These are phyloP conservation scores for Montifringilla adamsi DNA, from an alignment of 2,113 vertebrate genomes.

Conservation along the genomic window DNA sequence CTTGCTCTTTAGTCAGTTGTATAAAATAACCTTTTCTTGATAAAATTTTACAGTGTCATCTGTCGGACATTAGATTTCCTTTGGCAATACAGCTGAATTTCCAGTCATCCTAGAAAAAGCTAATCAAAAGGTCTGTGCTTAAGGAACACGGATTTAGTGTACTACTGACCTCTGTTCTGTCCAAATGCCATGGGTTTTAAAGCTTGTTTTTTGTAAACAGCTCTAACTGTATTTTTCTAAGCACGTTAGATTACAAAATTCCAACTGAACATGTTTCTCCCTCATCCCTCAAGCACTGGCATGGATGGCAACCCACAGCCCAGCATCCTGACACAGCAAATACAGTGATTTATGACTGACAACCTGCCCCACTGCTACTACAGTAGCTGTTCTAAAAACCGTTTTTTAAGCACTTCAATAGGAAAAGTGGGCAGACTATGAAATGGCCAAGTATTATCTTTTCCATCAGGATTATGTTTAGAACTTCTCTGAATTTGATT, in stretches of 20 bases:
- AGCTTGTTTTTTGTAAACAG: neutral
- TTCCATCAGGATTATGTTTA: neutral
- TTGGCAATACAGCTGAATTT: neutral
- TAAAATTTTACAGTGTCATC: neutral
- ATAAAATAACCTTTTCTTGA: neutral
- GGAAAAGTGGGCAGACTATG: neutral
- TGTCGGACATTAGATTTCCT: neutral
- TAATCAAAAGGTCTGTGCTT: neutral
- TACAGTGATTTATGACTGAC: neutral
- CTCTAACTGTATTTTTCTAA: neutral
- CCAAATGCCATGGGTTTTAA: neutral
- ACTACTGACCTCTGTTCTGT: neutral
- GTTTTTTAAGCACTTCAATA: neutral
- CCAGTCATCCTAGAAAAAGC: neutral
- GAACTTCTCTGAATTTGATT: neutral
- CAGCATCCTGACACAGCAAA: neutral
- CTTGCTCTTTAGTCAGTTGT: neutral
- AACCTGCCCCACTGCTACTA: neutral
- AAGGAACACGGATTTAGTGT: neutral
- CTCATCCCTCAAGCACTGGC: neutral
- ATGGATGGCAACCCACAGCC: neutral
- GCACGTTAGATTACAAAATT: neutral
- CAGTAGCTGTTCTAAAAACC: neutral
- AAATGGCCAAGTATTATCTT: neutral
- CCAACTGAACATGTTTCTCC: neutral